Evolutionary conservation across 2,113 vertebrate genomes (phyloP).

Genomic region (Laterallus jamaicensis): DNA sequence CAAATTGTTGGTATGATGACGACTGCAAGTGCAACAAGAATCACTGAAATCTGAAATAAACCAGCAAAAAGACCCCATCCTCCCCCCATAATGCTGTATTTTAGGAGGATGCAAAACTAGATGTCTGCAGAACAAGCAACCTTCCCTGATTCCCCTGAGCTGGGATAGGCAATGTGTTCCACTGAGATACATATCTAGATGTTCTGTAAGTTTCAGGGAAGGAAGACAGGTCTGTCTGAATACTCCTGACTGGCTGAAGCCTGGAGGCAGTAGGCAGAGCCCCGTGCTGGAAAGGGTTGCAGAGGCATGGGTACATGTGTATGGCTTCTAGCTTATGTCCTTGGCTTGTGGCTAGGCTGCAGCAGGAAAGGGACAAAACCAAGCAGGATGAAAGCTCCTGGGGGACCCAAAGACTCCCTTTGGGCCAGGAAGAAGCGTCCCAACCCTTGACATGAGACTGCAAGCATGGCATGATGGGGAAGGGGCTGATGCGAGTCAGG

Average conservation of each 20-base stretch:
- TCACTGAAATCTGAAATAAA: neutral
- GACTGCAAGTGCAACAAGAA: neutral
- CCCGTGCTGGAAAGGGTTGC: neutral
- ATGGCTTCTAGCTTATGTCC: neutral
- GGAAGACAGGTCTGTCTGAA: neutral
- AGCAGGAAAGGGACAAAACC: neutral
- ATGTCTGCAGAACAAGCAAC: neutral
- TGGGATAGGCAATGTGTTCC: neutral
- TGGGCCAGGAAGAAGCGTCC: neutral
- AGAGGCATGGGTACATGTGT: accelerated
- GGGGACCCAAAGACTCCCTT: neutral
- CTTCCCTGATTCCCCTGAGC: neutral
- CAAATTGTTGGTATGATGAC: neutral
- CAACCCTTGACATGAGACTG: neutral
- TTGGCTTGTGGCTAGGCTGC: neutral
- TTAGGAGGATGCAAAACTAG: neutral
- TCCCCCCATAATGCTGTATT: accelerated
- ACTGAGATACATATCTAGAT: accelerated
- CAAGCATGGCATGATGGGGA: neutral
- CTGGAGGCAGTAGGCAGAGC: neutral
- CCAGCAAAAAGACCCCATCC: neutral
- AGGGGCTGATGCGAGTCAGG: neutral
- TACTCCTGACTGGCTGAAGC: neutral
- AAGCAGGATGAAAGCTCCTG: neutral
- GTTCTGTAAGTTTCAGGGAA: accelerated